These are phyloP conservation scores for Gallinago media DNA, from an alignment of 2,113 vertebrate genomes.

Conservation along the genomic window DNA sequence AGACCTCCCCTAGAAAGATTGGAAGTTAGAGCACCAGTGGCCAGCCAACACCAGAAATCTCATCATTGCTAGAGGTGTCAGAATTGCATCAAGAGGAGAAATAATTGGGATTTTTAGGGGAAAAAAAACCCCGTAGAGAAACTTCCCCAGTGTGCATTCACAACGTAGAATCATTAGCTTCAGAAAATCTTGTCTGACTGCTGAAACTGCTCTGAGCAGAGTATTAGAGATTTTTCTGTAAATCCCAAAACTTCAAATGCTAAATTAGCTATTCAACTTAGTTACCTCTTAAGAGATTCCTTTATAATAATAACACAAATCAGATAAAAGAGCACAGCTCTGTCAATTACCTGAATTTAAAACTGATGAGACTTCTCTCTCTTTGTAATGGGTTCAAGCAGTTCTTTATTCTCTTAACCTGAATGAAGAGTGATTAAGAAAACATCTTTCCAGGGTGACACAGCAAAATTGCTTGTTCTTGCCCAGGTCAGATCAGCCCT, in stretches of 20 bases:
- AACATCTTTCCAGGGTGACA: not conserved
- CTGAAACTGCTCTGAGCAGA: not conserved
- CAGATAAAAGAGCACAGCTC: not conserved
- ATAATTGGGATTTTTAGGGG: not conserved
- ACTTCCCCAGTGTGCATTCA: not conserved
- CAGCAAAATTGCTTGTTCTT: not conserved
- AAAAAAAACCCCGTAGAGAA: not conserved
- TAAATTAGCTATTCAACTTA: not conserved
- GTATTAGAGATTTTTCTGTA: not conserved
- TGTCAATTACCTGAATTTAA: not conserved
- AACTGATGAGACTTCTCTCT: not conserved
- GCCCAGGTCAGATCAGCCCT: not conserved
- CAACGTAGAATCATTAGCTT: not conserved
- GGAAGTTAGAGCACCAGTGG: not conserved
- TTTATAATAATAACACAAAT: not conserved
- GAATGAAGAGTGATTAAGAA: not conserved
- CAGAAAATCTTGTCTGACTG: not conserved
- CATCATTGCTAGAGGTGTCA: not conserved
- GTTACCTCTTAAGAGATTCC: not conserved
- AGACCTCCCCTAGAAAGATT: not conserved
- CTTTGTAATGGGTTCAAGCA: not conserved
- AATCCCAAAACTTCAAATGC: not conserved
- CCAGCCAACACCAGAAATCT: not conserved
- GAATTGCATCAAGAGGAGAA: not conserved
- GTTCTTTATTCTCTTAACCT: not conserved